phyloP scores from a whole-genome alignment of 1,140 invertebrate species.

The Caerostris darwini region DNA sequence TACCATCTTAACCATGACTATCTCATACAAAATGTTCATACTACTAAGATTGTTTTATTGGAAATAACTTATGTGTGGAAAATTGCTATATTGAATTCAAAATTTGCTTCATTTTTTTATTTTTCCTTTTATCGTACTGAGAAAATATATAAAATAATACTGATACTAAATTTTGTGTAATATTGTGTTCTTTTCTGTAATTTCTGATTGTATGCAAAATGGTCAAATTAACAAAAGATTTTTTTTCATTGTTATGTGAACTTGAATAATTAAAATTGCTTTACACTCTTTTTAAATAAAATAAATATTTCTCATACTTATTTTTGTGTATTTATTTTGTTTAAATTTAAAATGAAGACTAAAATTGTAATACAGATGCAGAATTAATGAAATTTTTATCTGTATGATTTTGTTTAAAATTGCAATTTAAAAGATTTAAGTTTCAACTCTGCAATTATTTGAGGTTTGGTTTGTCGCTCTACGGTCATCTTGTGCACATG shows the following conservation, averaged over 20 bases:
- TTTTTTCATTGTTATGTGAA: not conserved
- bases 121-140: not conserved
- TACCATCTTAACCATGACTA: not conserved
- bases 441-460: too few relatives aligned
- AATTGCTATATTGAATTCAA: not conserved
- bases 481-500: too few relatives aligned
- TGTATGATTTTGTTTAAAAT: too few relatives aligned
- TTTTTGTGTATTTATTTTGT: not conserved
- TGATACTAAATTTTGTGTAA: not conserved
- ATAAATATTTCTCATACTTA: constrained; percentile 23
- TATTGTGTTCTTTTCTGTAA: not conserved
- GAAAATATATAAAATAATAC: not conserved
- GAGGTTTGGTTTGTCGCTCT: too few relatives aligned
- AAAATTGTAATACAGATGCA: too few relatives aligned
- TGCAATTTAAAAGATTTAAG: too few relatives aligned
- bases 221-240: not conserved
- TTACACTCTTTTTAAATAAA: constrained; percentile 9
- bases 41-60: constrained; percentile 10
- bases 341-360: too few relatives aligned
- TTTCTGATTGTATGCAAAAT: not conserved
- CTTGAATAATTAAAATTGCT: constrained; percentile 7
- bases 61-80: not conserved
- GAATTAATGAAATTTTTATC: too few relatives aligned
- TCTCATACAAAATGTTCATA: constrained; percentile 58
- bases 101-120: not conserved